Conservation (phyloP, 1,140 invertebrate genomes). For the Drosophila arawakana region DNA sequence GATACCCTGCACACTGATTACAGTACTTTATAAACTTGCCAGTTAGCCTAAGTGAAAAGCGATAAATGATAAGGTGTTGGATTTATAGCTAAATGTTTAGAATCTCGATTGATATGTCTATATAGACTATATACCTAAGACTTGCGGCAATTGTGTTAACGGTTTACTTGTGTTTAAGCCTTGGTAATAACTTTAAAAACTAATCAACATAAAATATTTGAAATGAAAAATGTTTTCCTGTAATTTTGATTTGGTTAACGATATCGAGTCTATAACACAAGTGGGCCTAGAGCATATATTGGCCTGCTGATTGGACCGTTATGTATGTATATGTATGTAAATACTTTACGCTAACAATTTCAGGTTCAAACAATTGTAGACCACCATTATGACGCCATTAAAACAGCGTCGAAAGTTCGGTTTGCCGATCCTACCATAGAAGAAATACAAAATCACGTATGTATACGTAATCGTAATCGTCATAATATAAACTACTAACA, state of each 20-base stretch:
- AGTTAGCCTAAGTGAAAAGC: not conserved
- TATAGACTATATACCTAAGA: not conserved
- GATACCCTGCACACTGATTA: not conserved
- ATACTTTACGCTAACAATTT: slow-evolving; percentile 73
- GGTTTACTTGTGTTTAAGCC: not conserved
- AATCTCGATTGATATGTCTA: not conserved
- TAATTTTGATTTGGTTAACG: no score
- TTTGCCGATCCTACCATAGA: slow-evolving; percentile 90
- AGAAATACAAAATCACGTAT: slow-evolving; percentile 74
- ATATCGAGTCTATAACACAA: not conserved
- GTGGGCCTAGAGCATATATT: not conserved
- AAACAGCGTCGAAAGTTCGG: slow-evolving; percentile 92
- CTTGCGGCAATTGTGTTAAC: not conserved
- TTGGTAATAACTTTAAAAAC: not conserved
- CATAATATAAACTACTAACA: slow-evolving; percentile 34
- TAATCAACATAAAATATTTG: not conserved
- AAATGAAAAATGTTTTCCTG: not conserved
- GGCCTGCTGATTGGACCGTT: not conserved
- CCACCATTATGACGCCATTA: slow-evolving; percentile 92
- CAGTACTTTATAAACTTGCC: not conserved
- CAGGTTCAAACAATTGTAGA: slow-evolving; percentile 97
- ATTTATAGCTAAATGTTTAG: not conserved
- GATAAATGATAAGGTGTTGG: not conserved
- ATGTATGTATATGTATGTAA: slow-evolving; percentile 36
- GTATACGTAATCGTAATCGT: slow-evolving; percentile 50